Evolutionary conservation across 2,113 vertebrate species (phyloP), one percentile per base, ranked within the genome.

Genomic region (Myodes glareolus): DNA sequence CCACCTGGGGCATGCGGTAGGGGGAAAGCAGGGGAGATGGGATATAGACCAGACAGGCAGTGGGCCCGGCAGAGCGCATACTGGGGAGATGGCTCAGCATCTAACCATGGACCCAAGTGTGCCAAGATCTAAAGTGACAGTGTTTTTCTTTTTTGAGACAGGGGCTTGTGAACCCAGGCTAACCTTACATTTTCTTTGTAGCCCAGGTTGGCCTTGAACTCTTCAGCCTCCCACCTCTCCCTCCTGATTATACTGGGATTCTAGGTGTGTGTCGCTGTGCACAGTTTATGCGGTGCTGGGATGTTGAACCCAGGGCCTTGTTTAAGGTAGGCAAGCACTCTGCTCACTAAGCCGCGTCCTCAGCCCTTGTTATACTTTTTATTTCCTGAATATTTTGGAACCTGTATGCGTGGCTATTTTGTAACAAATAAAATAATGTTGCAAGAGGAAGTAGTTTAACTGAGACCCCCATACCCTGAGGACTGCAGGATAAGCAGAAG

Each of bases 371-470:
- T 25, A 58, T 1, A 11, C 27, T 76, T 45, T 88, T 42, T 12
- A n/a, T 65, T 86, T 92, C 70, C 52, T 91, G 92, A 72, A 61
- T 52, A 50, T 78, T 97, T 97, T 84, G 93, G 0, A 67, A 47
- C 29, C 39, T 13, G 39, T 21, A 33, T 42, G 27, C 67, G 25
- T 33, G 16, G 82, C 33, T 86, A 47, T 67, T 67, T 21, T 67
- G 17, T 47, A 47, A 47, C 21, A 45, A 67, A 65, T 45, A 19
- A 86, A 63, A 86, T 13, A 68, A 23, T 36, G 63, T 36, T 86
- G 63, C 39, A 33, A 67, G n/a, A 33, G 63, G 39, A 47, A 42
- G 29, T 7, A 65, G 45, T 29, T 42, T 19, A 39, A 85, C 81
- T 3, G 82, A 63, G 39, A 65, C 65, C 58, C 58, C 39, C 58